These are phyloP conservation scores for Nymphicus hollandicus DNA, from an alignment of 2,113 vertebrate species.

Conservation along the genomic window DNA sequence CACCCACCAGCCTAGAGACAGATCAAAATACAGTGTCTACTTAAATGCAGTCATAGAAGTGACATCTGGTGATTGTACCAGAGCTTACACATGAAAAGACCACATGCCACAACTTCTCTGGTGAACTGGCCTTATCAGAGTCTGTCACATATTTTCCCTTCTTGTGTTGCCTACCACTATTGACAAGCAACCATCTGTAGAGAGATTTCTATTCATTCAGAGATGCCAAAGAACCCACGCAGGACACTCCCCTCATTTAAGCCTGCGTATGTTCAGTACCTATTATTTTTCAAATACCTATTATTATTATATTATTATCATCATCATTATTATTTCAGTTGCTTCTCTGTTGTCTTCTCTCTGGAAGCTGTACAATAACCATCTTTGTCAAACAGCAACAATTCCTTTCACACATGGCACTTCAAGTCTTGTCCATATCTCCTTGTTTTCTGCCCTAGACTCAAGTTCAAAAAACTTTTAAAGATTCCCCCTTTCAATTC, in stretches of 20 bases:
- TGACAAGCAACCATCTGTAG: slow-evolving; percentile 55
- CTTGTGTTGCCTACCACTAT: slow-evolving; percentile 39
- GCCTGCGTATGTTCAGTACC: background rate
- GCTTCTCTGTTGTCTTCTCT: background rate
- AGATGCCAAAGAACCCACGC: background rate
- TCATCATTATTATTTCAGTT: background rate
- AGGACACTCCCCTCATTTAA: background rate
- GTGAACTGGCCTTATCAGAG: background rate
- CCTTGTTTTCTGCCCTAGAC: background rate
- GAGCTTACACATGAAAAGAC: slow-evolving; percentile 55
- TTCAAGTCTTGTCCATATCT: background rate
- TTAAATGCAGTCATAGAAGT: background rate
- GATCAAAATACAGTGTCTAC: background rate
- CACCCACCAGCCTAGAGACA: background rate
- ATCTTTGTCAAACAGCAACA: background rate
- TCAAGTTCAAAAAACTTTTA: background rate
- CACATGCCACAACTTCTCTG: slow-evolving; percentile 39
- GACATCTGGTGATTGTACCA: slow-evolving; percentile 68
- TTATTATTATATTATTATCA: background rate
- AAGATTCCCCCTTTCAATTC: background rate
- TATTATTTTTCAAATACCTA: background rate
- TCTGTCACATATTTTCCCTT: slow-evolving; percentile 21
- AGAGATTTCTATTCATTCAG: slow-evolving; percentile 16
- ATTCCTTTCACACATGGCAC: background rate
- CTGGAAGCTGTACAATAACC: background rate